Evolutionary conservation across 2,888 invertebrate genomes (phyloP).

Genomic region (Trissoscelio sp.): DNA sequence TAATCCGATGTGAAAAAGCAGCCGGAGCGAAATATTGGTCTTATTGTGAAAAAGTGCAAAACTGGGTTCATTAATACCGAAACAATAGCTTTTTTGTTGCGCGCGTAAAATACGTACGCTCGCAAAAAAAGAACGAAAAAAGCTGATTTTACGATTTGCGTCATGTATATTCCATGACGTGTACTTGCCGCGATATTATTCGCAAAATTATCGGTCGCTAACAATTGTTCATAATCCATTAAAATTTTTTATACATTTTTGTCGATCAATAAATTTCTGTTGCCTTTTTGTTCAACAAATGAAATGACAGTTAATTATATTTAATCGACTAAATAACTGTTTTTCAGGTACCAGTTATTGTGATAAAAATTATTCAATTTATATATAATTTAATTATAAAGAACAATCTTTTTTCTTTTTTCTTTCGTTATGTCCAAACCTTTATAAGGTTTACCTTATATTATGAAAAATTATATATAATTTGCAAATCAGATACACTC

Average conservation of each 20-base stretch:
- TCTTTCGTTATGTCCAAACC: too few relatives aligned
- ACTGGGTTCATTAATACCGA: conserved; percentile 45
- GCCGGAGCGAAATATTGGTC: conserved; percentile 33
- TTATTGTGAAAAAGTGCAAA: conserved; percentile 33
- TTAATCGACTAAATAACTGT: too few relatives aligned
- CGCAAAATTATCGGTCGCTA: conserved; percentile 6
- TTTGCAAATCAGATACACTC: too few relatives aligned
- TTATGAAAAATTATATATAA: too few relatives aligned
- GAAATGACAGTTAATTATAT: too few relatives aligned
- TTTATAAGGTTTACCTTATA: too few relatives aligned
- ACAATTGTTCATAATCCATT: not conserved
- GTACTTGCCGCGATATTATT: conserved; percentile 1
- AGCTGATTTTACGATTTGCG: conserved; percentile 19
- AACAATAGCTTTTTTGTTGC: conserved; percentile 46
- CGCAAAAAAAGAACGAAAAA: conserved; percentile 23
- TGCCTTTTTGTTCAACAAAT: too few relatives aligned
- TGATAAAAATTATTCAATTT: too few relatives aligned
- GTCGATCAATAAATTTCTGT: too few relatives aligned
- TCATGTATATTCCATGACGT: conserved; percentile 5
- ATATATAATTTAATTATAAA: too few relatives aligned
- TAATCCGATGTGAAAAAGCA: conserved; percentile 28
- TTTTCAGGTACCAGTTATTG: too few relatives aligned
- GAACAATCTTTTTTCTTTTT: too few relatives aligned
- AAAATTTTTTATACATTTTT: not conserved
- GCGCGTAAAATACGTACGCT: conserved; percentile 18